Conservation (phyloP, 2,888 invertebrate species). For the Ormyrus nitidulus region DNA sequence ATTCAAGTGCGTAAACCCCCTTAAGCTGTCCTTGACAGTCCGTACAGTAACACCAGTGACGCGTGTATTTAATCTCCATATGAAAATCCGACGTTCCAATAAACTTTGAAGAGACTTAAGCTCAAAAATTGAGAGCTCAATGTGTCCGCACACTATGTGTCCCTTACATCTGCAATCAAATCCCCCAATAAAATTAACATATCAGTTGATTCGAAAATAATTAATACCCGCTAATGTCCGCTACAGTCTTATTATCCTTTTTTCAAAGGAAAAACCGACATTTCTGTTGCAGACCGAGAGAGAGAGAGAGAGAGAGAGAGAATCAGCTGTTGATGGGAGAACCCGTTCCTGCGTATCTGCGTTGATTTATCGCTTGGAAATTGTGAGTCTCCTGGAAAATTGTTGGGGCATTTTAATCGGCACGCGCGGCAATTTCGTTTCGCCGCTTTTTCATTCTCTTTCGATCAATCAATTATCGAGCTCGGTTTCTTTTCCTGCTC, state of each 20-base stretch:
- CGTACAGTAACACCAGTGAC: too few relatives aligned
- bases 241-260: neutral
- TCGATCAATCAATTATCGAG: neutral
- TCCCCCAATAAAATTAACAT: too few relatives aligned
- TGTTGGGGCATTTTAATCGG: slow-evolving; percentile 2
- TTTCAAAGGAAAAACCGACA: neutral
- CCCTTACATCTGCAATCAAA: too few relatives aligned
- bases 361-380: slow-evolving; percentile 51
- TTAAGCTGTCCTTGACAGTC: too few relatives aligned
- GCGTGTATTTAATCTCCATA: too few relatives aligned
- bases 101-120: too few relatives aligned
- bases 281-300: slow-evolving; percentile 20
- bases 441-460: slow-evolving; percentile 32
- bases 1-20: too few relatives aligned
- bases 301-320: neutral
- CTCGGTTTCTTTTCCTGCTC: too few relatives aligned
- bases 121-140: too few relatives aligned
- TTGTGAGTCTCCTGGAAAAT: slow-evolving; percentile 51
- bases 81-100: too few relatives aligned
- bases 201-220: slow-evolving; percentile 14
- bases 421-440: slow-evolving; percentile 43
- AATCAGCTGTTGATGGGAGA: slow-evolving; percentile 24
- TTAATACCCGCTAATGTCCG: slow-evolving; percentile 4
- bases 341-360: slow-evolving; percentile 45
- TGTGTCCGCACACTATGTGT: too few relatives aligned